Evolutionary conservation across 2,113 vertebrate genomes (phyloP), one percentile per base, ranked within the genome.

Genomic region (Perca schrenkii): DNA sequence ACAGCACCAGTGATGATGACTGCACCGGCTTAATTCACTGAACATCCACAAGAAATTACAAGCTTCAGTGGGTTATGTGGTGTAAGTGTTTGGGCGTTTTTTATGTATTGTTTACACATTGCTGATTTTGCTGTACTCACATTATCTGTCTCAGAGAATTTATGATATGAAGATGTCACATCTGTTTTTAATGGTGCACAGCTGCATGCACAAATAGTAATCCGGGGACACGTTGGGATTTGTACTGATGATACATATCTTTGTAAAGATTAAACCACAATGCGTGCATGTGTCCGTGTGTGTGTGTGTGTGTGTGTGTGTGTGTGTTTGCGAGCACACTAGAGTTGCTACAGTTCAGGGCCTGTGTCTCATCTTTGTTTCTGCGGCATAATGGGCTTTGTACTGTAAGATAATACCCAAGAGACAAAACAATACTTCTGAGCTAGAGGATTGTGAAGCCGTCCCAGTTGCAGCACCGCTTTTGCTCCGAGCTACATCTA

Each of bases 351-450:
- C 77, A 47, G 66, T 92, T 87, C 80, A 73, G 60, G 82, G 92
- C 70, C 65, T 83, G 76, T 76, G 78, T 84, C 83, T 88, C 77
- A 79, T 89, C 91, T 92, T 93, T 94, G 84, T 93, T 93, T 92
- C 87, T 80, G 73, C 77, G 63, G 76, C 86, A 93, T 94, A 95
- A 95, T 94, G 90, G 91, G 90, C 91, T 94, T 95, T 95, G 93
- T 93, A 94, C 95, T 95, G 93, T 93, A 94, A 94, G 93, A 94
- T 96, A 94, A 95, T 92, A 94, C 95, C 92, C 90, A 79, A 74
- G 92, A 94, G 93, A 94, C 91, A 90, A 73, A 90, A 90, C 87
- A 92, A 90, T 93, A 91, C 91, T 91, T 86, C 80, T 87, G 91
- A 93, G 87, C 89, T 74, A 40, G 85, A 68, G 92, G 92, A 93